Conservation (phyloP, 2,113 vertebrate genomes). For the Trematocara variabile region DNA sequence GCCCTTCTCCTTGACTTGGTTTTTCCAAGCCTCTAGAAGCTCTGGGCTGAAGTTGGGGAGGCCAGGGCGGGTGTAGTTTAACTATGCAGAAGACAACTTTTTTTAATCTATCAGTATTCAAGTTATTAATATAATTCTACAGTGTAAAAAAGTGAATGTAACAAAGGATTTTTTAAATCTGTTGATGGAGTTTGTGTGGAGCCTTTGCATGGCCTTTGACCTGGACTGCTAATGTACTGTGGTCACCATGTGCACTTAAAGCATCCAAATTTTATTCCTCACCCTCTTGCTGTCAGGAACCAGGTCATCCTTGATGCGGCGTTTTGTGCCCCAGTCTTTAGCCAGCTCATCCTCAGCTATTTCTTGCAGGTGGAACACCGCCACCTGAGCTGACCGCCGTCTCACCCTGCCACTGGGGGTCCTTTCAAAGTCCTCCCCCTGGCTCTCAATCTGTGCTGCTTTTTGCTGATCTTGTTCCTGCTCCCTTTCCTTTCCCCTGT, state of each 20-base stretch:
- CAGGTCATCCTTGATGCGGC: conserved; percentile 94
- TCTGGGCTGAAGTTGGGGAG: conserved; percentile 90
- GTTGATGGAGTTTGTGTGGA: not conserved
- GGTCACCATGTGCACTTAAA: not conserved
- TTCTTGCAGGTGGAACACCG: conserved; percentile 96
- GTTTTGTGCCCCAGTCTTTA: conserved; percentile 88
- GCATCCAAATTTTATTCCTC: conserved; percentile 30
- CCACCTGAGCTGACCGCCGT: conserved; percentile 90
- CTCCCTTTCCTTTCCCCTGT: conserved; percentile 44
- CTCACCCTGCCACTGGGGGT: conserved; percentile 93
- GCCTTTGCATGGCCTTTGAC: not conserved
- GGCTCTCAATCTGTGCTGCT: conserved; percentile 55
- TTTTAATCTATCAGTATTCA: not conserved
- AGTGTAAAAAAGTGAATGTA: not conserved
- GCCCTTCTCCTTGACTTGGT: conserved; percentile 92
- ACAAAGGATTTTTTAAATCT: not conserved
- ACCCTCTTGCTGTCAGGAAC: conserved; percentile 94
- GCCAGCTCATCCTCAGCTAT: conserved; percentile 93
- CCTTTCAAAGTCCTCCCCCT: conserved; percentile 83
- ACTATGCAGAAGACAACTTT: conserved; percentile 72
- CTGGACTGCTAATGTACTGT: not conserved
- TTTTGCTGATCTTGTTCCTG: conserved; percentile 59
- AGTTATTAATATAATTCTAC: not conserved
- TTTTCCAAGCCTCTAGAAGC: conserved; percentile 91
- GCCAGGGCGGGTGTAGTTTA: conserved; percentile 95